These are phyloP conservation scores for Galaxias olidus DNA, from an alignment of 2,797 vertebrate genomes.

Conservation along the genomic window DNA sequence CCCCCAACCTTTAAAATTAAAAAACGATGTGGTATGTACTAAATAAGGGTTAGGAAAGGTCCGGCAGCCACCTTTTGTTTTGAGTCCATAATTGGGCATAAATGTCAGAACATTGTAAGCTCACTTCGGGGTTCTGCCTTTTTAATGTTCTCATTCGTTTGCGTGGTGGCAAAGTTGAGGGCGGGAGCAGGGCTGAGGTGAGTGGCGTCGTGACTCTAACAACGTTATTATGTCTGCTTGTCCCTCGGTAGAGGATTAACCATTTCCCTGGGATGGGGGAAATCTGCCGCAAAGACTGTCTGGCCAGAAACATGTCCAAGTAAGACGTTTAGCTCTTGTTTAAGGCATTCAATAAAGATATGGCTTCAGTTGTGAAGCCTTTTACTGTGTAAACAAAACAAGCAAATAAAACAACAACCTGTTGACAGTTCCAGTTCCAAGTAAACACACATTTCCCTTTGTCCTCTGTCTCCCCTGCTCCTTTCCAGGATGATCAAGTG, in stretches of 20 bases:
- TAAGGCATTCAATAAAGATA: not conserved
- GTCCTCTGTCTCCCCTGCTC: not conserved
- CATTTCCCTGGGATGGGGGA: slow-evolving; percentile 99
- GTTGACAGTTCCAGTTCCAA: too few species aligned
- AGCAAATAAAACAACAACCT: not conserved
- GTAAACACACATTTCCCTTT: not conserved
- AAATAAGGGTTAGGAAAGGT: slow-evolving; percentile 82
- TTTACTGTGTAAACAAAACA: too few species aligned
- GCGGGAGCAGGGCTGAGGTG: slow-evolving; percentile 60
- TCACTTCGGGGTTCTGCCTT: slow-evolving; percentile 77
- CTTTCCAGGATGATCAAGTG: slow-evolving; percentile 91
- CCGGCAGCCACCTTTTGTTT: slow-evolving; percentile 82
- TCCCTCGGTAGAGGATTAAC: slow-evolving; percentile 93
- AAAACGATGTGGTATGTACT: slow-evolving; percentile 72
- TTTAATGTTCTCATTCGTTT: slow-evolving; percentile 75
- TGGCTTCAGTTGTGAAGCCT: too few species aligned
- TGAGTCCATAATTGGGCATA: slow-evolving; percentile 84
- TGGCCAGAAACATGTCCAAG: slow-evolving; percentile 99
- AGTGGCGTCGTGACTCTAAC: slow-evolving; percentile 74
- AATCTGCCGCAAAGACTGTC: slow-evolving; percentile 99
- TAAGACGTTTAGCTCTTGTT: slow-evolving; percentile 71
- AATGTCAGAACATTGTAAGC: slow-evolving; percentile 82
- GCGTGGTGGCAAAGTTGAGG: slow-evolving; percentile 37
- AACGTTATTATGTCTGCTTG: slow-evolving; percentile 78
- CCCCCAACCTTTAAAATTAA: slow-evolving; percentile 69